phyloP scores from a whole-genome alignment of 1,140 invertebrate species.

The Drosophila nebulosa region DNA sequence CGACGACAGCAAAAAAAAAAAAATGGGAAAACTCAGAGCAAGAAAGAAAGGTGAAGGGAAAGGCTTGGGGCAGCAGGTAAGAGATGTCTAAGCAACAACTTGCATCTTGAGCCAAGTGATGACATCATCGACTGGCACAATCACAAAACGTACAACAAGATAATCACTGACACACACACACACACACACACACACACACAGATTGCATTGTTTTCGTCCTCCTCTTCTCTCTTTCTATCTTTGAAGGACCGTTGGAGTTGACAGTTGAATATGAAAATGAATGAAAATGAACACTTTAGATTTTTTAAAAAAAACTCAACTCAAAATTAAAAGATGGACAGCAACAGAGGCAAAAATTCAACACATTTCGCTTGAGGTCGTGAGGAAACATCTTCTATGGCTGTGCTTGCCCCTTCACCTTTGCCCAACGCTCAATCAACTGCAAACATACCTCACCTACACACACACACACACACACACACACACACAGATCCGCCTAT shows the following conservation, averaged over 20 bases:
- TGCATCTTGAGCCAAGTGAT: conserved; percentile 35
- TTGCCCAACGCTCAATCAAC: too few relatives aligned
- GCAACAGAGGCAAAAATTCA: conserved; percentile 18
- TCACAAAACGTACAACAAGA: conserved; percentile 13
- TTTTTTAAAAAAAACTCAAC: not conserved
- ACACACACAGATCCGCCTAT: not conserved
- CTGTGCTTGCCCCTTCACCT: too few relatives aligned
- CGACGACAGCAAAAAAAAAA: not conserved
- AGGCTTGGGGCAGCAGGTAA: not conserved
- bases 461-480: conserved; percentile 11
- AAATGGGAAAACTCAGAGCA: not conserved
- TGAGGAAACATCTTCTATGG: conserved; percentile 12
- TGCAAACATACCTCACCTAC: too few relatives aligned
- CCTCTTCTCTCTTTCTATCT: not conserved
- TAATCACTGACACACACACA: too few relatives aligned
- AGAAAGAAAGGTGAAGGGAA: not conserved
- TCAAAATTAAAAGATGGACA: not conserved
- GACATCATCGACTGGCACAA: conserved; percentile 16
- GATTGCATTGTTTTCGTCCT: conserved; percentile 5
- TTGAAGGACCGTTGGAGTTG: not conserved
- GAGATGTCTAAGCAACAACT: not conserved
- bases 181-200: too few relatives aligned
- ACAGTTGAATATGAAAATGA: conserved; percentile 14
- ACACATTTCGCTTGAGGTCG: conserved; percentile 17
- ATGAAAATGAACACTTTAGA: conserved; percentile 23